Evolutionary conservation across 1,140 invertebrate genomes (phyloP), one percentile per base, ranked within the genome.

Genomic region (Diachasma alloeum): DNA sequence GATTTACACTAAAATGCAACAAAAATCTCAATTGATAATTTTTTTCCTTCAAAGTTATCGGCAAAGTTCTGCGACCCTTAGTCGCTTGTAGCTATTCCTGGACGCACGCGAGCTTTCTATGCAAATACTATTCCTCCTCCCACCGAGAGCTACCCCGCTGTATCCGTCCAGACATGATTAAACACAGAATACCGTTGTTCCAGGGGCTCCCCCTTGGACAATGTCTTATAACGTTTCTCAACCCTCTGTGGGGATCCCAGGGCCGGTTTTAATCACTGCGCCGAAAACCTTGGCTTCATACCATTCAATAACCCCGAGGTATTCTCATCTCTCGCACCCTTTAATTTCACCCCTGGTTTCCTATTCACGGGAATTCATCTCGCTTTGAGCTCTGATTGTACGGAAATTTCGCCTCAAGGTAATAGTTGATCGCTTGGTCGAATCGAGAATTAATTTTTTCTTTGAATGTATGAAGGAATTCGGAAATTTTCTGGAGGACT

Each of bases 121-220:
- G 86, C 83, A 87, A 87, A 87, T 87, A 77, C 75, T 78, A 74
- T 69, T 72, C 76, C 37, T 22, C 80, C 71, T 37, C 67, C 56
- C 56, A 36, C 66, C 71, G 80, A 82, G 78, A 77, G 81, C 81
- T 82, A 84, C 84, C 81, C 82, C 76, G 37, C 26, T 46, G 39
- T 36, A 78, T 78, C 82, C 80, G 83, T 83, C 84, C 84, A 85
- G 83, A 88, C 87, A 89, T 89, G 88, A 89, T 89, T 88, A 89
- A 89, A 88, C 88, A 88, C 82, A 83, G 86, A 87, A 84, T 81
- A 82, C 80, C 82, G 84, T 84, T 89, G 87, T 88, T 86, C 82
- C 82, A 80, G 73, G 70, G 78, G 53, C 46, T 63, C 74, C 79
- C 42, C 77, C 72, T 72, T 53, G 26, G 44, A 19, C 17, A 75